These are phyloP conservation scores for Salvelinus namaycush DNA, from an alignment of 2,113 vertebrate genomes.

Conservation along the genomic window DNA sequence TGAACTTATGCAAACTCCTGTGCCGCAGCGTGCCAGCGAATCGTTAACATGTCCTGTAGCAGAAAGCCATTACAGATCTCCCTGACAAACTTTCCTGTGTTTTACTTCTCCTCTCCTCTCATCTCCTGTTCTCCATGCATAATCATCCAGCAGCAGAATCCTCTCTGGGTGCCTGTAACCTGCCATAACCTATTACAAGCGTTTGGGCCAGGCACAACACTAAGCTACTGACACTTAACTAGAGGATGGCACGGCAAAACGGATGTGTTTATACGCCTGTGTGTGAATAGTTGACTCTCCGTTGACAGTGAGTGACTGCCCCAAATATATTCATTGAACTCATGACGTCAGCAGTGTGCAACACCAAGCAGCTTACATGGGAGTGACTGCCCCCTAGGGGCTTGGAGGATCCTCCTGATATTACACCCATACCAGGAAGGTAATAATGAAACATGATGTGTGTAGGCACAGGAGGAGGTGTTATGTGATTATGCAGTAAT, in stretches of 20 bases:
- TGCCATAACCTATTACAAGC: no score
- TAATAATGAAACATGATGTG: not conserved
- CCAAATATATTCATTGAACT: not conserved
- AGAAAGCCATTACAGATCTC: conserved; percentile 42
- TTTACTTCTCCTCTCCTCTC: not conserved
- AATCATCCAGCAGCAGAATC: conserved; percentile 43
- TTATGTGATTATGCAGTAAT: not conserved
- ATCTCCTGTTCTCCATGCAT: conserved; percentile 9
- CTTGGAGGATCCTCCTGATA: no score
- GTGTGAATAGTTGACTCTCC: not conserved
- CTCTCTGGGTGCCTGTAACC: not conserved
- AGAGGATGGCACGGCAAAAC: no score
- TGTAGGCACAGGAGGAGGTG: not conserved
- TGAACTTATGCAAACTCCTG: conserved; percentile 56
- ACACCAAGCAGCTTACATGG: not conserved
- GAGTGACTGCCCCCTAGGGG: not conserved
- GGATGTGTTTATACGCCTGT: not conserved
- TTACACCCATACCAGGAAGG: no score
- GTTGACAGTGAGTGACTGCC: not conserved
- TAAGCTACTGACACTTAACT: not conserved
- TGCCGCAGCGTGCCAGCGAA: conserved; percentile 46
- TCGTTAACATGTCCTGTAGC: conserved; percentile 64
- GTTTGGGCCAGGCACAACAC: not conserved
- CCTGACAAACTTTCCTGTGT: conserved; percentile 14
- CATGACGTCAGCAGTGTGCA: not conserved